phyloP scores from a whole-genome alignment of 37 sponge, comb jelly and placozoan genomes.

The Haliclona indistincta region DNA sequence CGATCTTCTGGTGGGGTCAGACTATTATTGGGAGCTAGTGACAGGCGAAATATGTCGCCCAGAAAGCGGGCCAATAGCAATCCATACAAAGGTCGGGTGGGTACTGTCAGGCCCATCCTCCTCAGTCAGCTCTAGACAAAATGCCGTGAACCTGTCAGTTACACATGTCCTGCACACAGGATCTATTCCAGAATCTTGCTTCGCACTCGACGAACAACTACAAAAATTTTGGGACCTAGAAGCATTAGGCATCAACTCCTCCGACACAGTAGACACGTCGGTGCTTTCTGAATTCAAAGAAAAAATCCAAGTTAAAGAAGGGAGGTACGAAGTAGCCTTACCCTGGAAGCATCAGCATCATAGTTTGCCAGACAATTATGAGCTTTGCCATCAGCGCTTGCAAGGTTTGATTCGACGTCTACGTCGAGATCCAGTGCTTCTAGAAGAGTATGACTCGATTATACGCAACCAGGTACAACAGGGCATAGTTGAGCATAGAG shows the following conservation, averaged over 20 bases:
- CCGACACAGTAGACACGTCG: slow-evolving; percentile 22
- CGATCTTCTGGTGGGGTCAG: slow-evolving; percentile 27
- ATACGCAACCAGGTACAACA: slow-evolving; percentile 26
- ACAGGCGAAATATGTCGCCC: slow-evolving; percentile 21
- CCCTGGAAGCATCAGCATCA: slow-evolving; percentile 43
- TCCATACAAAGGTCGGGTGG: slow-evolving; percentile 60
- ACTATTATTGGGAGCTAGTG: slow-evolving; percentile 41
- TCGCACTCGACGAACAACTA: slow-evolving; percentile 32
- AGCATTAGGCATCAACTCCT: slow-evolving; percentile 20
- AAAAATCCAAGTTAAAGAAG: slow-evolving; percentile 14
- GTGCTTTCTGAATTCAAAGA: slow-evolving; percentile 10
- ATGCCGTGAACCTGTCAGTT: slow-evolving; percentile 8
- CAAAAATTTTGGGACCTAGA: slow-evolving; percentile 38
- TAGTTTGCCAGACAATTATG: slow-evolving; percentile 23
- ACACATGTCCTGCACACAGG: slow-evolving; percentile 38
- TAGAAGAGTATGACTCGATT: slow-evolving; percentile 18
- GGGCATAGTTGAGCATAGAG: slow-evolving; percentile 34
- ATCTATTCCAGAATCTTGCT: no score
- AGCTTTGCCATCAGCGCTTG: slow-evolving; percentile 19
- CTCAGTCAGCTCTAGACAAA: background rate
- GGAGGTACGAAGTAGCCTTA: slow-evolving; percentile 24
- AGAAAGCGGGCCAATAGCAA: slow-evolving; percentile 27
- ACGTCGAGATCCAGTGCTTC: slow-evolving; percentile 16
- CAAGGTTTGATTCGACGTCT: slow-evolving; percentile 17
- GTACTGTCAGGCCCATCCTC: slow-evolving; percentile 44